Evolutionary conservation across 2,113 vertebrate species (phyloP), one percentile per base, ranked within the genome.

Genomic region (Callorhinus ursinus): DNA sequence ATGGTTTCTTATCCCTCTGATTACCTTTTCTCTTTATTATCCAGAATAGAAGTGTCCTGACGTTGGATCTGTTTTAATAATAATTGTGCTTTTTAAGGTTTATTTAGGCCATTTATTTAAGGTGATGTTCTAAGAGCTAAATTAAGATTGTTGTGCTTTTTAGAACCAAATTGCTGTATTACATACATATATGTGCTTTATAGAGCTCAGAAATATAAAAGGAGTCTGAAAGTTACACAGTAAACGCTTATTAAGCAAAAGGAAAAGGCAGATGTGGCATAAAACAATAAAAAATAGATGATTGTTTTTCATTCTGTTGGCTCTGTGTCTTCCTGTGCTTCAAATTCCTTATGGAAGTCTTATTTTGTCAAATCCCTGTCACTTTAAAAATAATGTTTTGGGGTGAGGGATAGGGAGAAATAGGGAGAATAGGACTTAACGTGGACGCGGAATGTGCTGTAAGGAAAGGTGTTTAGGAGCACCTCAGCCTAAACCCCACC

Each of bases 291-390:
- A 72, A 90, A 94, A 31, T 16, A 74, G 84, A 67, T 86, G 96
- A 36, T 61, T 81, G 63, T 71, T 87, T 76, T 88, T 90, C 63
- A 86, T 95, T 83, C 7, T 86, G 65, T 89, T 93, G 94, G 95
- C 94, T 96, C 77, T 74, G 53, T 96, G 97, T 98, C 92, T 95
- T 97, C 51, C 92, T 97, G 93, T 97, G 97, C 97, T 98, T 97
- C 61, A 65, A 0, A 61, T 92, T 88, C 71, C 76, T 93, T 83
- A 76, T 51, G 28, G 51, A 69, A 71, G 33, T 96, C 39, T 61
- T 76, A 39, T 85, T 96, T 81, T 96, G 76, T 92, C 93, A 92
- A 86, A 57, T 97, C 83, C 96, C 77, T 97, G 93, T 92, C 63
- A 59, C 90, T 82, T 88, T 24, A 91, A 91, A 85, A 77, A 74